Evolutionary conservation across 2,797 vertebrate species (phyloP).

Genomic region (Crenichthys baileyi): DNA sequence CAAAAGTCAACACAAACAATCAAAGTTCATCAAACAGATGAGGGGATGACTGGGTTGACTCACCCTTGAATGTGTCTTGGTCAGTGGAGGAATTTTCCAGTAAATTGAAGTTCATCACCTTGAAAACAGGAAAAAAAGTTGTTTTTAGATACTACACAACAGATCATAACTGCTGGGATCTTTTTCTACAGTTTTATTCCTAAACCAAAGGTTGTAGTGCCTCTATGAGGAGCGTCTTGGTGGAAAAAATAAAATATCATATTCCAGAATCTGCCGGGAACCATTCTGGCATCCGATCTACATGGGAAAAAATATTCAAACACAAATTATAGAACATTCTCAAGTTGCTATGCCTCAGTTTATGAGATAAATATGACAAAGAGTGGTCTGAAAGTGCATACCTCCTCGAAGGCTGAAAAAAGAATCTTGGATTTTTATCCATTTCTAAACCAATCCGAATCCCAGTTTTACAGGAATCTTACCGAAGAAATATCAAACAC

Average conservation of each 20-base stretch:
- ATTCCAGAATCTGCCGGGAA: constrained; percentile 25
- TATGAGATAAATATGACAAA: constrained; percentile 6
- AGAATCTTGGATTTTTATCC: background rate
- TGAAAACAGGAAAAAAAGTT: constrained; percentile 59
- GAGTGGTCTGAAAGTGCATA: background rate
- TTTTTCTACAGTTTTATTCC: background rate
- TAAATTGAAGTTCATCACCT: constrained; percentile 12
- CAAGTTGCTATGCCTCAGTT: constrained; percentile 30
- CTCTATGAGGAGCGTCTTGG: background rate
- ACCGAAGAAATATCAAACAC: background rate
- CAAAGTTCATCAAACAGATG: constrained; percentile 47
- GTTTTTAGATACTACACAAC: constrained; percentile 33
- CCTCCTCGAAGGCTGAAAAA: background rate
- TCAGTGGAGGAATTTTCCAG: background rate
- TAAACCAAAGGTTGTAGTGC: constrained; percentile 2
- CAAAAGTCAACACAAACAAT: constrained; percentile 25
- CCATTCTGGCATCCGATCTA: constrained; percentile 27
- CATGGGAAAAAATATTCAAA: constrained; percentile 11
- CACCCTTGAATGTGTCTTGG: constrained; percentile 56
- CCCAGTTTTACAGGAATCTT: background rate
- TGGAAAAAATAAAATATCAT: constrained; percentile 10
- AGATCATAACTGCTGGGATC: background rate
- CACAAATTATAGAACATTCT: constrained; percentile 33
- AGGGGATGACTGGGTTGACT: constrained; percentile 48
- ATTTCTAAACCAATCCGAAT: background rate